Evolutionary conservation across 1,140 invertebrate species (phyloP).

Genomic region (Pemphigus obesinymphae): DNA sequence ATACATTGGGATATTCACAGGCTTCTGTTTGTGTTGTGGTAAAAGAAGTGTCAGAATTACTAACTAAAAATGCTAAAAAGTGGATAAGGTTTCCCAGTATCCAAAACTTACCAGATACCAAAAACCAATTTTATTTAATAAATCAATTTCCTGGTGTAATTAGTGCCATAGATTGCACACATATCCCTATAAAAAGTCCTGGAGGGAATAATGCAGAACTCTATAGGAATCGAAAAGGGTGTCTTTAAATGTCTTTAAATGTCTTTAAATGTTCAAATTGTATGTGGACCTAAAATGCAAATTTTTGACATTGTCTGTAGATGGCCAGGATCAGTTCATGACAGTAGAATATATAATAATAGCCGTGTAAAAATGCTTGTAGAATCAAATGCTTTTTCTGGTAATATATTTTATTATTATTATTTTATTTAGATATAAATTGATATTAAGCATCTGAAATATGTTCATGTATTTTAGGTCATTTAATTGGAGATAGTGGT

Average conservation of each 20-base stretch:
- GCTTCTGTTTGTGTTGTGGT: no score
- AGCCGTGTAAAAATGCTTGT: neutral
- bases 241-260: no score
- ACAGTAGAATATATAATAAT: conserved; percentile 46
- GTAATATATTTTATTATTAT: no score
- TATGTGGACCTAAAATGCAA: conserved; percentile 49
- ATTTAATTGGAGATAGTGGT: conserved; percentile 44
- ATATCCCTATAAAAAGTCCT: conserved; percentile 51
- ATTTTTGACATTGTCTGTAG: conserved; percentile 48
- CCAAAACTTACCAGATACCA: neutral
- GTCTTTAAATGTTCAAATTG: conserved; percentile 51
- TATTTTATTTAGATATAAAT: neutral
- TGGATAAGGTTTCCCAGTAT: no score
- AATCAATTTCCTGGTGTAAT: conserved; percentile 49
- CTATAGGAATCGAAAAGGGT: conserved; percentile 52
- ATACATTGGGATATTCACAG: neutral
- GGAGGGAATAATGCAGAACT: no score
- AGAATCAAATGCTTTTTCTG: neutral
- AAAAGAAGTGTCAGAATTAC: no score
- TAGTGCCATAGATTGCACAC: conserved; percentile 51
- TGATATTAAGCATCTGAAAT: neutral
- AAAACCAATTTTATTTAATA: neutral
- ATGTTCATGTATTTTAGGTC: neutral
- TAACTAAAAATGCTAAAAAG: no score
- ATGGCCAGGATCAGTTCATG: conserved; percentile 49